Base-by-base conservation (phyloP, 92 coral and sea anemone species). In the Palythoa caribaeorum region DNA sequence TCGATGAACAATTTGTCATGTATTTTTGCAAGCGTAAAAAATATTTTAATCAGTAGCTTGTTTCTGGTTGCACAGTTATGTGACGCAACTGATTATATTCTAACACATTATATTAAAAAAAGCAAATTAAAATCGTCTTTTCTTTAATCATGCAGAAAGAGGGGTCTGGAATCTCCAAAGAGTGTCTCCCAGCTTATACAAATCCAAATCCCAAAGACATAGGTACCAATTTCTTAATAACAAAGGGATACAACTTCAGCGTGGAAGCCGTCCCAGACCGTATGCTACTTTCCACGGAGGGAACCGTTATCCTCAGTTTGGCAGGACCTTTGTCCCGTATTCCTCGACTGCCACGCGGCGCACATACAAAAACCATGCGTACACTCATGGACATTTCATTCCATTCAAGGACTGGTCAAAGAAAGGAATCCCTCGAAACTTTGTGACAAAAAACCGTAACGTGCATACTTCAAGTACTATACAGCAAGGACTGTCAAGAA, bases 351-450 rank as follows among this genome's bases (percentile, higher is more conserved):
- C 76, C 75, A 50, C 11, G 21, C 76, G 76, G 11, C 86, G 86
- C 57, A 44, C 76, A 11, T 81, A 81, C 17, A 38, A 35, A 47
- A 71, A 44, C n/a, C 73, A 44, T 44, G 28, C 75, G 12, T 50
- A 21, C 74, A 15, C 15, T 17, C 20, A 68, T 6, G 63, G 76
- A 35, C 86, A 81, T 48, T 65, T 44, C 59, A 81, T 81, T 44
- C 86, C 76, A 21, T 81, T 66, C 66, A 81, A 81, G 63, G 86
- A 81, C 20, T 81, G 86, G 86, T 81, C 86, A 48, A 81, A 65
- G 21, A 81, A 81, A 35, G 86, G 86, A 48, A 21, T 66, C 39
- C 86, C 86, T 17, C 21, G 86, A 17, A 51, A 66, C 48, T 81
- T 65, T 5, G 55, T 81, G 20, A 52, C 53, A 66, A 36, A 16